Conservation (phyloP, 1,140 invertebrate species). For the Scaptomyza graminum region DNA sequence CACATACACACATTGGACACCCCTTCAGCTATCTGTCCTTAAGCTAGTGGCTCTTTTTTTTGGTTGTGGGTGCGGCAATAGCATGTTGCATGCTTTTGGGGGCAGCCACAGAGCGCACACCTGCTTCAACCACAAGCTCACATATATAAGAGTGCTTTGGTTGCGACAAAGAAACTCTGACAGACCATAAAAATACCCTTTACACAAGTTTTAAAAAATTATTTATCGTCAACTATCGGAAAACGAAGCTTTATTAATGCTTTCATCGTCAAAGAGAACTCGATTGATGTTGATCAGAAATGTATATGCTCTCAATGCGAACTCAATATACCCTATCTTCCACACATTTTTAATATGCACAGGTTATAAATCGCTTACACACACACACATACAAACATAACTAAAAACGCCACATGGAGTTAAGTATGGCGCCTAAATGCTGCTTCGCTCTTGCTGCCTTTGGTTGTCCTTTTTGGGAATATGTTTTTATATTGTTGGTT, state of each 20-base stretch:
- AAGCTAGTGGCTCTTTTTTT: background rate
- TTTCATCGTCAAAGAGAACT: no score
- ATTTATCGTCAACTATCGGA: background rate
- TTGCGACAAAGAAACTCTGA: background rate
- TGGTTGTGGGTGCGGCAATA: background rate
- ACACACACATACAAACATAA: background rate
- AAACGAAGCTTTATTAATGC: no score
- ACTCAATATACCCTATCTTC: background rate
- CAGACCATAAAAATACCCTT: background rate
- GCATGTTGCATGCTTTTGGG: slow-evolving; percentile 41
- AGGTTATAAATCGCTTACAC: background rate
- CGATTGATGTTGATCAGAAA: no score
- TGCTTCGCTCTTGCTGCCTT: slow-evolving; percentile 1
- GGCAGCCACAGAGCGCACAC: slow-evolving; percentile 25
- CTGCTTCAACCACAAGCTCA: slow-evolving; percentile 24
- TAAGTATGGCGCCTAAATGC: slow-evolving; percentile 23
- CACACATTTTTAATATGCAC: background rate
- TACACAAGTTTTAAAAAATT: background rate
- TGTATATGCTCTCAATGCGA: no score
- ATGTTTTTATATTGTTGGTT: slow-evolving; percentile 59
- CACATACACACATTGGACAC: slow-evolving; percentile 11
- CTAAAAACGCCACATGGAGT: background rate
- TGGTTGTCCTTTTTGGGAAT: slow-evolving; percentile 26
- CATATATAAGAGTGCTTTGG: background rate
- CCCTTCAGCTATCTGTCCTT: background rate